These are phyloP conservation scores for Siniperca knerii DNA, from an alignment of 2,113 vertebrate species.

Conservation along the genomic window DNA sequence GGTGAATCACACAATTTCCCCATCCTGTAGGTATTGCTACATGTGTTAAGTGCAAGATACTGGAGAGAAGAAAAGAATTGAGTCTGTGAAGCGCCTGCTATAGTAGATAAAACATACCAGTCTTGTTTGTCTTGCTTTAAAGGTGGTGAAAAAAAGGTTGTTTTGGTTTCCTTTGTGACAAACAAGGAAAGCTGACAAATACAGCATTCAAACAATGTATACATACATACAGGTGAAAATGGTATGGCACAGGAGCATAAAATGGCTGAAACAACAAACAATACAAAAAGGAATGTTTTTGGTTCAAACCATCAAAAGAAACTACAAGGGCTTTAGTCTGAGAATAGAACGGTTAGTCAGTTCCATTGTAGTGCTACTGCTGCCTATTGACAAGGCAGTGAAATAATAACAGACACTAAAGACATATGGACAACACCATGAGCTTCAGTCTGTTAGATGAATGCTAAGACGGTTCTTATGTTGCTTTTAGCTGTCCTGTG, in stretches of 20 bases:
- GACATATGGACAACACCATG: slow-evolving; percentile 5
- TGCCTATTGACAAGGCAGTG: slow-evolving; percentile 55
- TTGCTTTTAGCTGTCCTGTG: slow-evolving; percentile 23
- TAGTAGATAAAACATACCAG: slow-evolving; percentile 79
- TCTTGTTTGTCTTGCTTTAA: slow-evolving; percentile 79
- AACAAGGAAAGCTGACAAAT: slow-evolving; percentile 71
- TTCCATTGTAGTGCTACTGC: slow-evolving; percentile 54
- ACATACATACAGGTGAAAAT: slow-evolving; percentile 56
- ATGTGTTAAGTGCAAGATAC: slow-evolving; percentile 90
- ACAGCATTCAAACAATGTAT: slow-evolving; percentile 70
- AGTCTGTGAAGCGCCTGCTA: slow-evolving; percentile 82
- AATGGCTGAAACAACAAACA: slow-evolving; percentile 68
- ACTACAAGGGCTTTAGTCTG: slow-evolving; percentile 51
- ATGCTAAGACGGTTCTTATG: slow-evolving; percentile 23
- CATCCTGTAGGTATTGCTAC: slow-evolving; percentile 89
- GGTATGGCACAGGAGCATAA: slow-evolving; percentile 66
- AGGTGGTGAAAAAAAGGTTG: slow-evolving; percentile 60
- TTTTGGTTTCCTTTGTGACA: slow-evolving; percentile 78
- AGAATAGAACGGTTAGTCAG: slow-evolving; percentile 49
- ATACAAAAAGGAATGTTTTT: slow-evolving; percentile 65
- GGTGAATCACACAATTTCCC: slow-evolving; percentile 83
- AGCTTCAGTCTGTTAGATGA: slow-evolving; percentile 30
- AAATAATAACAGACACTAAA: slow-evolving; percentile 42
- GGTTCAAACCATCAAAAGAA: slow-evolving; percentile 66
- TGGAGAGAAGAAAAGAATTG: slow-evolving; percentile 84